Evolutionary conservation across 2,113 vertebrate species (phyloP).

Genomic region (Cheirogaleus medius): DNA sequence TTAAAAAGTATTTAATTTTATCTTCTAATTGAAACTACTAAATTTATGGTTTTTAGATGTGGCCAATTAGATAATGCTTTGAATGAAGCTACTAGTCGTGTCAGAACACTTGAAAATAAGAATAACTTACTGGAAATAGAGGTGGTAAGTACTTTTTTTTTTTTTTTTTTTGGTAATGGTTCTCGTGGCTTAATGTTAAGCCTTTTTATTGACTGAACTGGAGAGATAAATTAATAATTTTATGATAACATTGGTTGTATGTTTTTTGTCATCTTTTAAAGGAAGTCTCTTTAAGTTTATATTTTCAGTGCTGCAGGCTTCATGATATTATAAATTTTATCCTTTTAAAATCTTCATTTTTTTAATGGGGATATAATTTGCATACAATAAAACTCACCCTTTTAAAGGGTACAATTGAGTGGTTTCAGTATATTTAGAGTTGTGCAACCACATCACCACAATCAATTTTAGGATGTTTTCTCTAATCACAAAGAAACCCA

Average conservation of each 20-base stretch:
- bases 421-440: neutral
- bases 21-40: conserved; percentile 27
- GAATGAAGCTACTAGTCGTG: conserved; percentile 86
- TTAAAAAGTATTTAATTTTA: neutral
- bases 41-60: conserved; percentile 86
- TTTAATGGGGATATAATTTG: neutral
- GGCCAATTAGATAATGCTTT: conserved; percentile 90
- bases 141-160: conserved; percentile 85
- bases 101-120: conserved; percentile 90
- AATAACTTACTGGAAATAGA: conserved; percentile 91
- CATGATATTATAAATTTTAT: neutral
- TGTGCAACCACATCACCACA: neutral
- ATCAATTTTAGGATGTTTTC: neutral
- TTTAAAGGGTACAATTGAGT: neutral
- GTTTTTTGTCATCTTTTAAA: neutral
- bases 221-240: neutral
- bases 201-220: neutral
- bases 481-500: neutral
- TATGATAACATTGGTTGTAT: neutral
- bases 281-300: neutral
- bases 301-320: neutral
- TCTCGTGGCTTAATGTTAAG: neutral
- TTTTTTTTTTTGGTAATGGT: neutral
- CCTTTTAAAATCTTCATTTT: neutral
- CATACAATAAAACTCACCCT: neutral